phyloP scores from a whole-genome alignment of 2,888 invertebrate genomes.

The Apodemia hepburni region DNA sequence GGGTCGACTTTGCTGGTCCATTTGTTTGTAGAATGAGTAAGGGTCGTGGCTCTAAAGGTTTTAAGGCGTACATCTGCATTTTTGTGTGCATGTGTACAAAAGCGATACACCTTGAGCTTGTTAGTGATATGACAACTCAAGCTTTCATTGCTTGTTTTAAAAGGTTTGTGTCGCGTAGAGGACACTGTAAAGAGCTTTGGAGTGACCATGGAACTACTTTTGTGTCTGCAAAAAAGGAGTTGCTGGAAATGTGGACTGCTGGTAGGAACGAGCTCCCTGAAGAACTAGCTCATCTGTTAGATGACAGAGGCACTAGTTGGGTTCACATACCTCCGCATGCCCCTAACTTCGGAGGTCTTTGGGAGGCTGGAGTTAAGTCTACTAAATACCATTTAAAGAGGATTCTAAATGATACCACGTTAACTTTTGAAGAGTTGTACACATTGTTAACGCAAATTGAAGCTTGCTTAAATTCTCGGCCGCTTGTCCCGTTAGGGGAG shows the following conservation, averaged over 20 bases:
- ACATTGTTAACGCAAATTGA: constrained; percentile 30
- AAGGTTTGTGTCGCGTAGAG: constrained; percentile 18
- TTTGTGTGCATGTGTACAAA: constrained; percentile 6
- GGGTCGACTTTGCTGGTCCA: not conserved
- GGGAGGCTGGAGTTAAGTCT: constrained; percentile 32
- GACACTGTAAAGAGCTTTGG: constrained; percentile 13
- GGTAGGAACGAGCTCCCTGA: not conserved
- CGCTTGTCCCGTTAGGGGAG: not conserved
- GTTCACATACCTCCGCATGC: constrained; percentile 30
- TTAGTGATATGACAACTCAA: constrained; percentile 12
- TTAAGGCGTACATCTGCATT: not conserved
- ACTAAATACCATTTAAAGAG: constrained; percentile 26
- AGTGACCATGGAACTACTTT: constrained; percentile 1
- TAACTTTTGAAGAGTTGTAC: constrained; percentile 29
- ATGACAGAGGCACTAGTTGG: constrained; percentile 21
- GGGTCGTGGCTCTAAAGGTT: not conserved
- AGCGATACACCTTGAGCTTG: constrained; percentile 19
- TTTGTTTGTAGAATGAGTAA: not conserved
- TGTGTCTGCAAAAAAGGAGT: not conserved
- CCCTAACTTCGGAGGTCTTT: constrained; percentile 33
- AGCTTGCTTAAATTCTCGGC: constrained; percentile 31
- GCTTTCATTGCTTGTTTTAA: constrained; percentile 18
- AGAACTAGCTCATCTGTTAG: not conserved
- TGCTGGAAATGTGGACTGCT: not conserved
- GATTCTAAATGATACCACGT: constrained; percentile 22